A percentile compares a stretch with the other conserved stretches of the same genome.
phyloP scores from a whole-genome alignment of 2,113 vertebrate species.

The Tragelaphus imberbis region DNA sequence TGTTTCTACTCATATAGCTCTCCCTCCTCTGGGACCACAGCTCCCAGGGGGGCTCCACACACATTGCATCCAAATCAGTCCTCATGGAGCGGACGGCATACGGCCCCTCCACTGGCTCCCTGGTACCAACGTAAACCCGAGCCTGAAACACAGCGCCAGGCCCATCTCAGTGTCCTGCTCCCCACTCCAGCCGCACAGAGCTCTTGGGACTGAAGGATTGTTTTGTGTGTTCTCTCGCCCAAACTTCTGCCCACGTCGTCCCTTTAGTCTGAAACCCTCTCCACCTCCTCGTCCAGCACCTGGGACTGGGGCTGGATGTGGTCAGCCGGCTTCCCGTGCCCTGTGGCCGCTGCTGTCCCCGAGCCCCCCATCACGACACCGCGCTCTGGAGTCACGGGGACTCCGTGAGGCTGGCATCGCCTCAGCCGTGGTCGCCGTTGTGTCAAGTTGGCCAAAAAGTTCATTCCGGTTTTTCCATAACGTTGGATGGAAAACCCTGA shows the following conservation, averaged over 20 bases:
- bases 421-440: accelerated
- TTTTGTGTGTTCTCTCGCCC: background rate
- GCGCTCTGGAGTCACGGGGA: accelerated
- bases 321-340: background rate
- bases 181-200: background rate
- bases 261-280: background rate
- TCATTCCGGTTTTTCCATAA: background rate
- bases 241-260: background rate
- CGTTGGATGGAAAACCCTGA: background rate
- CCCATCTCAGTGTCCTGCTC: background rate
- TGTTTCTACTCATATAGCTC: background rate
- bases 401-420: accelerated
- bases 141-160: background rate
- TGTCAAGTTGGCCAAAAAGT: background rate
- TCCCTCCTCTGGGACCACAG: no score
- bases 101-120: background rate
- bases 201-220: background rate
- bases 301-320: background rate
- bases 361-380: background rate
- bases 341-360: background rate
- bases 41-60: background rate
- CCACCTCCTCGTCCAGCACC: background rate
- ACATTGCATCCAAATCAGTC: background rate
- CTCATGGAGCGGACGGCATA: accelerated
- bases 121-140: background rate